Conservation (phyloP, 2,113 vertebrate species). For the Pelmatolapia mariae region DNA sequence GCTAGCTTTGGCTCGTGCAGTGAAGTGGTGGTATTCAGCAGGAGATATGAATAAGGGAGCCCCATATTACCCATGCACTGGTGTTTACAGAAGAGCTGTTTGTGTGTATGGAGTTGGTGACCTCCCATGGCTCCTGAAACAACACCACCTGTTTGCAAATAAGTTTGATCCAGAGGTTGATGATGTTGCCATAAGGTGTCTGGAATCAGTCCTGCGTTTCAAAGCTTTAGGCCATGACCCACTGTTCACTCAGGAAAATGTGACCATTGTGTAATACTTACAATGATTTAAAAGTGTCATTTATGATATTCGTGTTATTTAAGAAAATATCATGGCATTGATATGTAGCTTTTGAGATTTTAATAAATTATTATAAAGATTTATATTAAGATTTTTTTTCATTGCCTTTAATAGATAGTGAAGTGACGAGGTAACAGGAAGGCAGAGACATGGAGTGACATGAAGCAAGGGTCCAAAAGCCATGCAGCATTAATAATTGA, state of each 20-base stretch:
- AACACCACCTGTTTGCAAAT: slow-evolving; percentile 86
- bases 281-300: neutral
- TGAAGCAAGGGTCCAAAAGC: too few species aligned
- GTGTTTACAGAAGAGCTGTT: slow-evolving; percentile 66
- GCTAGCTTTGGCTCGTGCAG: slow-evolving; percentile 76
- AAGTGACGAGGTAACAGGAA: too few species aligned
- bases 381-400: neutral
- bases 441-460: too few species aligned
- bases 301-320: neutral
- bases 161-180: slow-evolving; percentile 88
- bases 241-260: neutral
- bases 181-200: slow-evolving; percentile 75
- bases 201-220: slow-evolving; percentile 79
- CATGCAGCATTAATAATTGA: too few species aligned
- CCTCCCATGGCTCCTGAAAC: slow-evolving; percentile 78
- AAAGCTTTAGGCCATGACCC: slow-evolving; percentile 59
- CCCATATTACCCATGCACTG: slow-evolving; percentile 79
- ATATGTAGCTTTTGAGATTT: neutral
- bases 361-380: neutral
- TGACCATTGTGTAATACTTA: neutral
- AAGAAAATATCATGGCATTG: neutral
- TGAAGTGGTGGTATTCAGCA: slow-evolving; percentile 72
- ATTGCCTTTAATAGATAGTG: neutral
- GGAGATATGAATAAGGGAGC: slow-evolving; percentile 77
- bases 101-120: slow-evolving; percentile 87